Evolutionary conservation across 2,797 vertebrate species (phyloP).

Genomic region (Enteromius afrohamiltoni): DNA sequence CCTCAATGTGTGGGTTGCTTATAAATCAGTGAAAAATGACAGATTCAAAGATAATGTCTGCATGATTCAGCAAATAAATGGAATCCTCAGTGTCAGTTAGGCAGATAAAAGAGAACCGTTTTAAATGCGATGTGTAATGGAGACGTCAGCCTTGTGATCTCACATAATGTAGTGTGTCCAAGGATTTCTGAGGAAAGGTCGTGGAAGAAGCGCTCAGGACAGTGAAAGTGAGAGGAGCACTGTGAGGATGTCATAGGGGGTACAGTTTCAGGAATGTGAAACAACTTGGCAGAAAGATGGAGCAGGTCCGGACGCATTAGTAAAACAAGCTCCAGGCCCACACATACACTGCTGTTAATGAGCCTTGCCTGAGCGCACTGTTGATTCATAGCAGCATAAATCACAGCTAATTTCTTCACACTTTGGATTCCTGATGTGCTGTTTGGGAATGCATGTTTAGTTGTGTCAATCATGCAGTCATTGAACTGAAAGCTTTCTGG

Average conservation of each 20-base stretch:
- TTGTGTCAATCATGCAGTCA: background rate
- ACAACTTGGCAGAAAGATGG: constrained; percentile 27
- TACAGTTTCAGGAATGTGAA: constrained; percentile 42
- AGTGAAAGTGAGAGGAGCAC: constrained; percentile 15
- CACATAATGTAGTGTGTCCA: background rate
- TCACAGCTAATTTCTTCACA: constrained; percentile 25
- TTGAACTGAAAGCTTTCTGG: background rate
- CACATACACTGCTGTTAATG: constrained; percentile 1
- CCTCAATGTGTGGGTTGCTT: background rate
- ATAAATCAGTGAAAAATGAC: background rate
- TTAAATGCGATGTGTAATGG: background rate
- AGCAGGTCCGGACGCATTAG: constrained; percentile 21
- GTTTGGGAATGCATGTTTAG: background rate
- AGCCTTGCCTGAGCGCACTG: background rate
- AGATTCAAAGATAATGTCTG: background rate
- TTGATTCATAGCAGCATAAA: constrained; percentile 8
- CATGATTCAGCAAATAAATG: background rate
- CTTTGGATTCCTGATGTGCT: background rate
- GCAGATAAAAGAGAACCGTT: background rate
- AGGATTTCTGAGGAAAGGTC: constrained; percentile 14
- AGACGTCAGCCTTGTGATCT: background rate
- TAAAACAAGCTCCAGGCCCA: constrained; percentile 21
- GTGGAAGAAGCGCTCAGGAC: constrained; percentile 9
- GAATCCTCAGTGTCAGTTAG: background rate
- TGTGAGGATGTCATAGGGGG: constrained; percentile 27